Evolutionary conservation across 2,888 invertebrate genomes (phyloP), one percentile per base, ranked within the genome.

Genomic region (Sussaba pulchella): DNA sequence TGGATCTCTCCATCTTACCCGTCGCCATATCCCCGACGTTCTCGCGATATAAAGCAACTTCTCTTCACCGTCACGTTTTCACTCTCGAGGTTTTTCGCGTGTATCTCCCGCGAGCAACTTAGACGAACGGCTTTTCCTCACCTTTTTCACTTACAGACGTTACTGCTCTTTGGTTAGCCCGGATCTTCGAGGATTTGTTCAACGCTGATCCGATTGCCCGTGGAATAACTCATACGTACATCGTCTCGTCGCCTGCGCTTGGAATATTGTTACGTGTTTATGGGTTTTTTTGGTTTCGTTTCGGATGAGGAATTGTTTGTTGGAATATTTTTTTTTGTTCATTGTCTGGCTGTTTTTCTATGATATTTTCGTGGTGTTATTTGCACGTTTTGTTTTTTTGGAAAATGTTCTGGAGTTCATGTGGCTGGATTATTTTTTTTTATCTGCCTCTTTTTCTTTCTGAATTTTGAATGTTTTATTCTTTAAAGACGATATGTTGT

Each of bases 151-250:
- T 1, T 31, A 1, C 59, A 17, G 19, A 24, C 45, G 52, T 63
- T 61, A 12, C 59, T 19, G 21, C n/a, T 61, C 70, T 74, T 63
- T 73, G 73, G 73, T 61, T 79, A 64, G 54, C 50, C 41, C 54
- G 74, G 75, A 72, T 79, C 52, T 71, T 21, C 54, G 21, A 64
- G 63, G 78, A 74, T 69, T 73, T 69, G 63, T 45, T 41, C 72
- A 39, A 50, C 72, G 52, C 78, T 73, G 72, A 78, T 78, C 78
- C 78, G 69, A 78, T 78, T 78, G 78, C 69, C 54, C 54, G 73
- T 52, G 63, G 59, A 45, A 61, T 41, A 41, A 19, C 12, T 39
- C 47, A 12, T 52, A 14, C n/a, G 39, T 14, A 64, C 39, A 10
- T 36, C 31, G n/a, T 36, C 9, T 31, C 39, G 17, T 19, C 39